Base-by-base conservation (phyloP, 2,797 vertebrate species). In the Tolypeutes matacus region DNA sequence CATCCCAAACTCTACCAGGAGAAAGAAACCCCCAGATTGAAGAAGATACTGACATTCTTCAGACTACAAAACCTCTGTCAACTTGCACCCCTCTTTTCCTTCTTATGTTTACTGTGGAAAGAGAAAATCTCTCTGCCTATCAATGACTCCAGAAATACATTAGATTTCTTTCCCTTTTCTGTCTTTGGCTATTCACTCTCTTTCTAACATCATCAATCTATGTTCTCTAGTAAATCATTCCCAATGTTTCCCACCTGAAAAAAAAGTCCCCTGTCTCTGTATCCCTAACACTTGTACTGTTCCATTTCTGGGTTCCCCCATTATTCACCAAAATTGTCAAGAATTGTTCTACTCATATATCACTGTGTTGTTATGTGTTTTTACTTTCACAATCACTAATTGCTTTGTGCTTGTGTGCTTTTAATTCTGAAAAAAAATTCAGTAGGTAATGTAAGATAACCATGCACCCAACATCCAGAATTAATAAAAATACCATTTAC, bases 361-460 rank as follows among this genome's bases (percentile, higher is more conserved):
- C 67, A 62, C n/a, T 49, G n/a, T 53, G 39, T 11, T 51, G 23
- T 25, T 25, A 0, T 64, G 46, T 46, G 46, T 65, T 4, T 80
- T 84, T 23, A 46, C 42, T 62, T 39, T 75, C 31, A 13, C 23
- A 9, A 2, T n/a, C 17, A 53, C 5, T 46, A 20, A 67, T 5
- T 18, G 7, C 3, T 85, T 2, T 58, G 1, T 78, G 6, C 65
- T 10, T 65, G 27, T 89, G 25, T 81, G 3, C 78, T 87, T 75
- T 85, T 51, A 60, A 60, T 85, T 92, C 53, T 82, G 62, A 91
- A 94, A 69, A 69, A 78, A 69, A 73, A 36, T 67, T 58, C 31
- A 29, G 27, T 93, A 84, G 21, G 53, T 78, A 49, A 81, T 92
- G 8, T 1, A 12, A 75, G 31, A 76, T 3, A 62, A n/a, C 0